phyloP scores from a whole-genome alignment of 2,797 vertebrate genomes.

The Poeciliopsis turneri region DNA sequence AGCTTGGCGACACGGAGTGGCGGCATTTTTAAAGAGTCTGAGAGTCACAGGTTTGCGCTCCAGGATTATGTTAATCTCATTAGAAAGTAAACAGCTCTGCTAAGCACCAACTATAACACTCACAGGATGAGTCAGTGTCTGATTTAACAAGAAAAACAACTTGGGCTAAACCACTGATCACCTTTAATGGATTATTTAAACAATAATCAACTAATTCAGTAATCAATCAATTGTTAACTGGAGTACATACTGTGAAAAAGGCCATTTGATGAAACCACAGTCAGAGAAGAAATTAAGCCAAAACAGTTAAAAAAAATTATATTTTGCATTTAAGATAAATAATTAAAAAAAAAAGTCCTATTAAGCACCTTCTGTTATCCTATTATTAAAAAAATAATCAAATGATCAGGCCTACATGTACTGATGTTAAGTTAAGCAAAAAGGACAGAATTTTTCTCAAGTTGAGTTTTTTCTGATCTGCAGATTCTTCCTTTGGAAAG shows the following conservation, averaged over 20 bases:
- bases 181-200: background rate
- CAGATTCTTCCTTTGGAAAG: background rate
- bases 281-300: too few relatives aligned
- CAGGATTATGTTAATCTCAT: conserved; percentile 67
- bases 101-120: background rate
- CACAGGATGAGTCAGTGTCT: background rate
- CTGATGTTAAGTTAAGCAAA: background rate
- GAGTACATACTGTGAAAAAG: too few relatives aligned
- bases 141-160: background rate
- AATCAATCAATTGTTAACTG: background rate
- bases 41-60: conserved; percentile 20
- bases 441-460: background rate
- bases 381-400: background rate
- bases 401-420: background rate
- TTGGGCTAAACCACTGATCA: background rate
- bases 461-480: background rate
- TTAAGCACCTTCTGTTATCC: background rate
- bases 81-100: conserved; percentile 50
- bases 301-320: too few relatives aligned
- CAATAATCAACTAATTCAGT: background rate
- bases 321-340: background rate
- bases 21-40: background rate
- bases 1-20: background rate
- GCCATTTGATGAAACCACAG: too few relatives aligned
- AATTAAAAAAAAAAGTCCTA: too few relatives aligned